phyloP scores from a whole-genome alignment of 2,113 vertebrate species.

The Cololabis saira region DNA sequence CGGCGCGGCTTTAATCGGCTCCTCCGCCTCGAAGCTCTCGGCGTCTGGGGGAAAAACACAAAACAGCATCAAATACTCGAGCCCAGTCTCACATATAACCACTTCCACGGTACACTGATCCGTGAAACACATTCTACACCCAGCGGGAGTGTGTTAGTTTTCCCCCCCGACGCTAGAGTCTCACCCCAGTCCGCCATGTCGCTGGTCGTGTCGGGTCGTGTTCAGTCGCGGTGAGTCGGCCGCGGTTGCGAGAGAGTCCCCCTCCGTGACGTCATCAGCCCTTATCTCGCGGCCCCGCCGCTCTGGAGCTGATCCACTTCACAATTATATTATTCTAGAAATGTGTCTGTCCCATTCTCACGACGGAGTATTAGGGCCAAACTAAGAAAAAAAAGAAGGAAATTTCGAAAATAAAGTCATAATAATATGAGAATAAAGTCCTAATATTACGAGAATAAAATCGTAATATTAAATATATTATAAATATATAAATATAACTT shows the following conservation, averaged over 20 bases:
- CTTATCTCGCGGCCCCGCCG: too few relatives aligned
- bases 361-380: too few relatives aligned
- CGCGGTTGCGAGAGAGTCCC: slow-evolving; percentile 45
- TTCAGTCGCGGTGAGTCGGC: slow-evolving; percentile 59
- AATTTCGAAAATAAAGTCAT: too few relatives aligned
- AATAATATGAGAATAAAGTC: too few relatives aligned
- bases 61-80: slow-evolving; percentile 54
- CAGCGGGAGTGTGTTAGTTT: slow-evolving; percentile 1
- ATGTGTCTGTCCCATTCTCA: too few relatives aligned
- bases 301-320: too few relatives aligned
- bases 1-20: slow-evolving; percentile 73
- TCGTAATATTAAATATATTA: too few relatives aligned
- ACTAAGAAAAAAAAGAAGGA: too few relatives aligned
- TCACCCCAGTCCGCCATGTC: slow-evolving; percentile 93
- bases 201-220: slow-evolving; percentile 74
- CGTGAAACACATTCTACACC: slow-evolving; percentile 1
- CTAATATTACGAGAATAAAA: too few relatives aligned
- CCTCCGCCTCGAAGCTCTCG: slow-evolving; percentile 87
- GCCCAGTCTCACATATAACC: slow-evolving; percentile 44
- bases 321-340: too few relatives aligned
- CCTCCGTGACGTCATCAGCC: slow-evolving; percentile 49
- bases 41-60: slow-evolving; percentile 81
- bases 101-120: not conserved
- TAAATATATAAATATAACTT: too few relatives aligned
- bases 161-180: slow-evolving; percentile 63